Conservation (phyloP, 2,797 vertebrate genomes). For the Sardinella longiceps region DNA sequence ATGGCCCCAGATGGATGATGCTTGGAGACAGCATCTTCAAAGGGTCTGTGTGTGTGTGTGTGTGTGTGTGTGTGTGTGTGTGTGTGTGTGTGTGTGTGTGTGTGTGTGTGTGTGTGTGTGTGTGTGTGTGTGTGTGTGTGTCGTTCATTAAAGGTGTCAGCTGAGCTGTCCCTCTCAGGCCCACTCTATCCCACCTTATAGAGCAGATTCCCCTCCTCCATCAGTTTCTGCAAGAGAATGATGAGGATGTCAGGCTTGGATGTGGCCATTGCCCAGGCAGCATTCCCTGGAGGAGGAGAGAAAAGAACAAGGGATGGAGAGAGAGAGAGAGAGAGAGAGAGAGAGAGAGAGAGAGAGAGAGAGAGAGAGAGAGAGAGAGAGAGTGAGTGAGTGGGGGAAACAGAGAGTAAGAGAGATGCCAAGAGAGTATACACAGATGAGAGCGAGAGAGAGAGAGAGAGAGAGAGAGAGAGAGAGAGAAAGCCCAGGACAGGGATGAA, state of each 20-base stretch:
- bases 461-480: neutral
- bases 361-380: neutral
- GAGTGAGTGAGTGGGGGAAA: neutral
- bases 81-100: neutral
- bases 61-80: neutral
- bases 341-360: neutral
- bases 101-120: no score
- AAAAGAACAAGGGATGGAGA: conserved; percentile 73
- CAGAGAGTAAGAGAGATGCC: neutral
- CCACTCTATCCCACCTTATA: conserved; percentile 83
- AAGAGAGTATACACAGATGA: neutral
- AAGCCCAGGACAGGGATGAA: neutral
- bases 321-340: conserved; percentile 79
- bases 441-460: neutral
- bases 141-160: neutral
- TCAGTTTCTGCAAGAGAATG: conserved; percentile 96
- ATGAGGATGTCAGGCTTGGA: conserved; percentile 97
- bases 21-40: neutral
- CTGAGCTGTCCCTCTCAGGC: neutral
- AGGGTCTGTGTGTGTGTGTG: neutral
- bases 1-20: neutral
- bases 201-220: conserved; percentile 96
- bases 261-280: conserved; percentile 98
- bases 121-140: neutral
- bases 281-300: conserved; percentile 86